Evolutionary conservation across 2,797 vertebrate genomes (phyloP).

Genomic region (Borostomias antarcticus): DNA sequence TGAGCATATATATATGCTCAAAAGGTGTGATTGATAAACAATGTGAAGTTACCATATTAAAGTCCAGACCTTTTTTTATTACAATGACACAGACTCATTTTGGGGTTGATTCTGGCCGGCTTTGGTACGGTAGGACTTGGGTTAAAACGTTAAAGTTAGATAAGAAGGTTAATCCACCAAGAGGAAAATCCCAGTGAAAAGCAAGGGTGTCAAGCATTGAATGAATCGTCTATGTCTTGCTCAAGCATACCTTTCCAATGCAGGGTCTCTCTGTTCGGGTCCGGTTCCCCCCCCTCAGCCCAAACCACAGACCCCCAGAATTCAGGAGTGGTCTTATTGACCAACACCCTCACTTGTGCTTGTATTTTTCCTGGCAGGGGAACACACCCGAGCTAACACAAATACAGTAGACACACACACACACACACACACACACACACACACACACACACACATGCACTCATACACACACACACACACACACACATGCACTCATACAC

Average conservation of each 20-base stretch:
- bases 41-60: too few relatives aligned
- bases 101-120: too few relatives aligned
- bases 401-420: conserved; percentile 42
- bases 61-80: too few relatives aligned
- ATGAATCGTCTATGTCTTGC: conserved; percentile 54
- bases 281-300: conserved; percentile 34
- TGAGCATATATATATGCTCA: background rate
- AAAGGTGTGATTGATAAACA: too few relatives aligned
- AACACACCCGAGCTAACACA: conserved; percentile 67
- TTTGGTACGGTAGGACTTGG: background rate
- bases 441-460: too few relatives aligned
- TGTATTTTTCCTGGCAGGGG: conserved; percentile 68
- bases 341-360: conserved; percentile 70
- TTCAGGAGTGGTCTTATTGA: conserved; percentile 62
- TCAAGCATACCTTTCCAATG: conserved; percentile 48
- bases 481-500: too few relatives aligned
- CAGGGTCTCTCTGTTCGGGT: conserved; percentile 52
- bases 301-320: conserved; percentile 63
- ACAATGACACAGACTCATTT: too few relatives aligned
- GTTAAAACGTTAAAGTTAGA: conserved; percentile 2
- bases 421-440: conserved; percentile 23
- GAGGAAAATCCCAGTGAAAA: conserved; percentile 61
- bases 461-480: too few relatives aligned
- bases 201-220: conserved; percentile 45
- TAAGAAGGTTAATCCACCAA: conserved; percentile 28